phyloP scores from a whole-genome alignment of 2,113 vertebrate species.

The Aramus guarauna region DNA sequence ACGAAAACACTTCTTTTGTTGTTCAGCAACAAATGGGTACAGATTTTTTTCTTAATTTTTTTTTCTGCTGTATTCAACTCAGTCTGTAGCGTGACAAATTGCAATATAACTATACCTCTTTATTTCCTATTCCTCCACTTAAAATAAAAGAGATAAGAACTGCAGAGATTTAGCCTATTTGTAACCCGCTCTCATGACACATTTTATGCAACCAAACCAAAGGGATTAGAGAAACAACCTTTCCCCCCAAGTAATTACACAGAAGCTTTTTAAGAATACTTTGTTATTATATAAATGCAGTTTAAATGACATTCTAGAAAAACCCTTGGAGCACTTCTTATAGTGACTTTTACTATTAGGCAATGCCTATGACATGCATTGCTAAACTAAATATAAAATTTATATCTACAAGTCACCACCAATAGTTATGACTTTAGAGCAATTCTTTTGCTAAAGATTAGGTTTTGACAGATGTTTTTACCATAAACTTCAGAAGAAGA shows the following conservation, averaged over 20 bases:
- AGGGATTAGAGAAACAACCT: slow-evolving; percentile 7
- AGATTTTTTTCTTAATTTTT: not conserved
- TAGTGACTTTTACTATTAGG: not conserved
- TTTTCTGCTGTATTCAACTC: not conserved
- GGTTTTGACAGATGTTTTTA: not conserved
- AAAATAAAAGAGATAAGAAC: not conserved
- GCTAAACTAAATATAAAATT: not conserved
- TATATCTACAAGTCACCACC: not conserved
- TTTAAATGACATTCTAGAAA: not conserved
- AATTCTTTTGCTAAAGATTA: not conserved
- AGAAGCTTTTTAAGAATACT: not conserved
- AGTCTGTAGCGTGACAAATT: not conserved
- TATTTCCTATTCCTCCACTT: not conserved
- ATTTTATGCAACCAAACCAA: not conserved
- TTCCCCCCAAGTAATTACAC: not conserved
- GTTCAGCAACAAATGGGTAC: not conserved
- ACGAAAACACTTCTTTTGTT: not conserved
- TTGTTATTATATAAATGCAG: not conserved
- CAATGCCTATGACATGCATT: not conserved
- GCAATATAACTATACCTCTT: not conserved
- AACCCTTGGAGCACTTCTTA: not conserved
- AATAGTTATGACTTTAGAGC: not conserved
- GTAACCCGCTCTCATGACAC: not conserved
- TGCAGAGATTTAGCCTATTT: not conserved
- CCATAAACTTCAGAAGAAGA: not conserved